Conservation (phyloP, 2,888 invertebrate species). For the Ditula angustiorana region DNA sequence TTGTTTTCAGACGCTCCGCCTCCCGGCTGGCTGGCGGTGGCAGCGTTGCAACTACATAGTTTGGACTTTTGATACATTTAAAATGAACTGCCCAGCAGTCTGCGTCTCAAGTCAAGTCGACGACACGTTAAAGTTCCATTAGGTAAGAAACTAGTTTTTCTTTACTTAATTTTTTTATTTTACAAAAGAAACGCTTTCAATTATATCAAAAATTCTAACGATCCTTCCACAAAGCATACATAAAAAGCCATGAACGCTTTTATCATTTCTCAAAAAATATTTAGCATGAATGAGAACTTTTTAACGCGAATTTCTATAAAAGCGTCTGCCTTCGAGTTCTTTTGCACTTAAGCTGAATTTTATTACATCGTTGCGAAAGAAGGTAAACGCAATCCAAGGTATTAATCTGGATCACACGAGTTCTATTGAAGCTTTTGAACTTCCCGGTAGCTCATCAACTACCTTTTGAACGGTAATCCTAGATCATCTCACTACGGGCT, state of each 20-base stretch:
- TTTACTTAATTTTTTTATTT: slow-evolving; percentile 46
- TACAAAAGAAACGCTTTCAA: slow-evolving; percentile 18
- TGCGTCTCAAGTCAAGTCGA: slow-evolving; percentile 47
- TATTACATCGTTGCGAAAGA: slow-evolving; percentile 82
- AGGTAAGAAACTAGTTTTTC: slow-evolving; percentile 57
- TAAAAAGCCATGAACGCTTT: slow-evolving; percentile 47
- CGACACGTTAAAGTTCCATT: slow-evolving; percentile 65
- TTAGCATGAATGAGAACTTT: slow-evolving; percentile 41
- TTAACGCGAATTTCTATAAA: slow-evolving; percentile 40
- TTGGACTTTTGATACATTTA: slow-evolving; percentile 79
- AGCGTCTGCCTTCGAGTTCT: slow-evolving; percentile 40
- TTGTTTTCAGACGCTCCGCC: slow-evolving; percentile 78
- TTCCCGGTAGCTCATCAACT: slow-evolving; percentile 39
- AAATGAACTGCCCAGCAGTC: slow-evolving; percentile 68
- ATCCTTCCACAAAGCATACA: slow-evolving; percentile 12
- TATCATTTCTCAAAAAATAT: slow-evolving; percentile 40
- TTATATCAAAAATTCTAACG: slow-evolving; percentile 11
- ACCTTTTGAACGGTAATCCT: slow-evolving; percentile 38
- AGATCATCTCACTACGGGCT: slow-evolving; percentile 33
- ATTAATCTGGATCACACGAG: slow-evolving; percentile 67
- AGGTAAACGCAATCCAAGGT: slow-evolving; percentile 80
- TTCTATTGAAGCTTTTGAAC: slow-evolving; percentile 52
- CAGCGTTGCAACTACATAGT: slow-evolving; percentile 65
- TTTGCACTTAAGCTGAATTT: slow-evolving; percentile 82
- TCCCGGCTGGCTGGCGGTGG: slow-evolving; percentile 45